Evolutionary conservation across 1,140 invertebrate species (phyloP).

Genomic region (Tetranychus cinnabarinus): DNA sequence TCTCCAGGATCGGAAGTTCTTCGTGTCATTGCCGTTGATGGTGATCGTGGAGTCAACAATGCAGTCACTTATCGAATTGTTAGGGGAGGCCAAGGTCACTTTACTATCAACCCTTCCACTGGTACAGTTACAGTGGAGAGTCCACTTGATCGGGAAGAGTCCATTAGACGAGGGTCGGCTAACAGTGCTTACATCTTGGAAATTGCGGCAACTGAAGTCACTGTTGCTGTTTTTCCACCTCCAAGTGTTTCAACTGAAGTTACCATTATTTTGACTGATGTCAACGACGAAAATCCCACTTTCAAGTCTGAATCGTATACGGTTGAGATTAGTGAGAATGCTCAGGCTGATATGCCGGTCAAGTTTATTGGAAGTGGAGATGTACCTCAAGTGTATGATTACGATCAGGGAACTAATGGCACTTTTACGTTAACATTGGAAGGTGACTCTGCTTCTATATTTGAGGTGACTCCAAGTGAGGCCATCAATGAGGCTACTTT

Average conservation of each 20-base stretch:
- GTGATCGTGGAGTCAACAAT: conserved; percentile 73
- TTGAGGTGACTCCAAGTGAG: conserved; percentile 62
- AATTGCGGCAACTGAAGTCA: conserved; percentile 46
- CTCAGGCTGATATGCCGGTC: conserved; percentile 64
- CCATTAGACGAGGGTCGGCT: conserved; percentile 18
- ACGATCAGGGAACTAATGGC: conserved; percentile 56
- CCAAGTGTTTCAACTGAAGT: conserved; percentile 63
- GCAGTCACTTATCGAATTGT: conserved; percentile 54
- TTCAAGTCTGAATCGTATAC: conserved; percentile 53
- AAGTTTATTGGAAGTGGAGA: conserved; percentile 48
- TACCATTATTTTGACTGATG: conserved; percentile 73
- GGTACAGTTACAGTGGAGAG: conserved; percentile 52
- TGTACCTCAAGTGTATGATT: conserved; percentile 6
- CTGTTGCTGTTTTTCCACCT: conserved; percentile 29
- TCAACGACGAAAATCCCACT: conserved; percentile 73
- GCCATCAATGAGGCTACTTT: conserved; percentile 80
- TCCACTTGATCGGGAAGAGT: conserved; percentile 45
- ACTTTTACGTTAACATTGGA: conserved; percentile 60
- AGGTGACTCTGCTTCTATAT: conserved; percentile 42
- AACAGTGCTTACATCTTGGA: conserved; percentile 67
- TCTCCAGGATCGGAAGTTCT: conserved; percentile 50
- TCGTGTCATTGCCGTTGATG: conserved; percentile 53
- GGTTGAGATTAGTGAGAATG: conserved; percentile 74
- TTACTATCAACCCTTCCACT: conserved; percentile 50
- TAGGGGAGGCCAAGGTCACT: conserved; percentile 27